A percentile compares a stretch with the other conserved stretches of the same genome.
Conservation (phyloP, 2,113 vertebrate species). For the Hippotragus niger region DNA sequence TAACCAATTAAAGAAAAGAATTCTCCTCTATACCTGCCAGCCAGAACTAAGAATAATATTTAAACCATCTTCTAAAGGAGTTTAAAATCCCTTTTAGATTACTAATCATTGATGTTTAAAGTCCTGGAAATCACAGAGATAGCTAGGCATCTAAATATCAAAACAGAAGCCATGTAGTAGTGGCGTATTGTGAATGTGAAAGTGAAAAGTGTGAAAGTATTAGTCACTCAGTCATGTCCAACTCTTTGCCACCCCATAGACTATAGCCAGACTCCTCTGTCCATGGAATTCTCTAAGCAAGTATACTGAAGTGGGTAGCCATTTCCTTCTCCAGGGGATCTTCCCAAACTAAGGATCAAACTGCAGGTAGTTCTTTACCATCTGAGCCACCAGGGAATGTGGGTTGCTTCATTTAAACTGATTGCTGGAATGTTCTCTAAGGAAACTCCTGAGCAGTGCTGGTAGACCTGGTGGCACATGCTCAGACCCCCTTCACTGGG, state of each 20-base stretch:
- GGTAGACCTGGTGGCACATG: fast-evolving
- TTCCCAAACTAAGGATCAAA: background rate
- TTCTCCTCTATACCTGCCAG: background rate
- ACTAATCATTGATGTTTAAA: background rate
- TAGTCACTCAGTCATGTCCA: background rate
- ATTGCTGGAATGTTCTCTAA: background rate
- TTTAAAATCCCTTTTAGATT: background rate
- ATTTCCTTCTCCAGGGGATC: background rate
- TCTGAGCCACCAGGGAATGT: background rate
- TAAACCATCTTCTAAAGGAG: background rate
- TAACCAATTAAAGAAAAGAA: background rate
- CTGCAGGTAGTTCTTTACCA: background rate
- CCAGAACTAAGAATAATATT: background rate
- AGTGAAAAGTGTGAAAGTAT: background rate
- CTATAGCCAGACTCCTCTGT: background rate
- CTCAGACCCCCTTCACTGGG: background rate
- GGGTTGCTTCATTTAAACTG: background rate
- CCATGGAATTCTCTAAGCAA: background rate
- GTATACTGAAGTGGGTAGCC: background rate
- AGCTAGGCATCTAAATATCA: background rate
- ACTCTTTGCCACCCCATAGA: background rate
- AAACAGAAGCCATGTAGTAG: background rate
- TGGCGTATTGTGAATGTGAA: background rate
- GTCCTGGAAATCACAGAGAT: background rate
- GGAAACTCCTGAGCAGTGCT: background rate